Conservation (phyloP, 1,140 invertebrate genomes). For the Sipha flava region DNA sequence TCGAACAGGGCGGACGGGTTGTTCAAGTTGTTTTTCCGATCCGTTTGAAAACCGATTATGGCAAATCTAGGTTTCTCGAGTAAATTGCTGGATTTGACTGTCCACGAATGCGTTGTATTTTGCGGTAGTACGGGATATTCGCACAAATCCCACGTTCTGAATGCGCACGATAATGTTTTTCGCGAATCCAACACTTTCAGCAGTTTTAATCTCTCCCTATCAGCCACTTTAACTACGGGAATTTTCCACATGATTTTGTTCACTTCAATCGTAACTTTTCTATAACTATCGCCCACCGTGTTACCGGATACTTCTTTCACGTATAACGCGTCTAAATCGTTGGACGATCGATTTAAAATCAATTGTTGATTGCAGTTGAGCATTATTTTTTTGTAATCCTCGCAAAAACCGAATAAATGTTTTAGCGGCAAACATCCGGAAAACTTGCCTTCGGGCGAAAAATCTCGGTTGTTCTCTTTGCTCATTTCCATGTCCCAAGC, state of each 20-base stretch:
- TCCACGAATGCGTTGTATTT: conserved; percentile 38
- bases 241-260: conserved; percentile 39
- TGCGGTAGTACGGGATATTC: no score
- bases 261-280: conserved; percentile 23
- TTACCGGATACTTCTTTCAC: not conserved
- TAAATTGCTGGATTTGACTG: conserved; percentile 39
- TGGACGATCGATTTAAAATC: conserved; percentile 42
- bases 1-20: conserved; percentile 36
- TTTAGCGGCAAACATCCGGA: conserved; percentile 43
- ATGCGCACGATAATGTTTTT: conserved; percentile 38
- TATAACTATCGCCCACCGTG: not conserved
- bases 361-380: conserved; percentile 46
- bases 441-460: conserved; percentile 37
- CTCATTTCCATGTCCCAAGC: conserved; percentile 37
- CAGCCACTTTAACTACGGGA: conserved; percentile 37
- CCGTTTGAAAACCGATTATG: conserved; percentile 38
- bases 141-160: conserved; percentile 42
- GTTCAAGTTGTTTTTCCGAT: not conserved
- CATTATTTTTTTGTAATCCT: conserved; percentile 46
- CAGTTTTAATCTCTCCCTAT: conserved; percentile 33
- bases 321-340: conserved; percentile 37
- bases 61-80: conserved; percentile 40
- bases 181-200: conserved; percentile 36
- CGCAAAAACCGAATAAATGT: conserved; percentile 44
- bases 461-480: not conserved